These are phyloP conservation scores for Halocynthia aurantium DNA, from an alignment of 23 tunicate species.

Conservation along the genomic window DNA sequence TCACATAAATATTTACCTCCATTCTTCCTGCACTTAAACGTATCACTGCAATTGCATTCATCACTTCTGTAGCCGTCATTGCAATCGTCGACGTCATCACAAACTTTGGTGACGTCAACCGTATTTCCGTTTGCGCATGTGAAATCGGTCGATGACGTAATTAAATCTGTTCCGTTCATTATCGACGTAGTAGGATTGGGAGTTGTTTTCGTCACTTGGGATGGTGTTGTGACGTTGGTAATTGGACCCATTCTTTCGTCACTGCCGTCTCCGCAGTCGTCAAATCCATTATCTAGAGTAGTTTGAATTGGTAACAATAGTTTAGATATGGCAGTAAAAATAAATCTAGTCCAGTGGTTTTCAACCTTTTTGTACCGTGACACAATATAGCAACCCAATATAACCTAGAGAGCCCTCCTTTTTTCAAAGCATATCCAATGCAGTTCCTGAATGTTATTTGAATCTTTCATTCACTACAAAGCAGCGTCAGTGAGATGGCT, in stretches of 20 bases:
- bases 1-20: neutral
- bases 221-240: neutral
- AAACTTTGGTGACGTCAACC: neutral
- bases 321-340: too few species aligned
- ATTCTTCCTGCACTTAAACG: constrained; percentile 1
- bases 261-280: constrained; percentile 23
- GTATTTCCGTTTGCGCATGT: constrained; percentile 8
- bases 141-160: neutral
- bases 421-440: too few species aligned
- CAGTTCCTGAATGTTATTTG: too few species aligned
- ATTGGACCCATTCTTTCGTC: constrained; percentile 19
- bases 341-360: too few species aligned
- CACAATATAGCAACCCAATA: too few species aligned
- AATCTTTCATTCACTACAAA: too few species aligned
- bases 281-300: neutral
- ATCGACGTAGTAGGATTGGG: neutral
- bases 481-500: too few species aligned
- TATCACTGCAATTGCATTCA: constrained; percentile 10
- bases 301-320: too few species aligned
- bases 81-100: constrained; percentile 20
- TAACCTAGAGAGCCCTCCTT: too few species aligned
- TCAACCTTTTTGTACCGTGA: too few species aligned
- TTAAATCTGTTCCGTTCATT: too few species aligned
- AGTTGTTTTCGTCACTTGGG: neutral
- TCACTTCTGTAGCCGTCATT: constrained; percentile 18